These are phyloP conservation scores for Sarcoramphus papa DNA, from an alignment of 2,797 vertebrate genomes.

Conservation along the genomic window DNA sequence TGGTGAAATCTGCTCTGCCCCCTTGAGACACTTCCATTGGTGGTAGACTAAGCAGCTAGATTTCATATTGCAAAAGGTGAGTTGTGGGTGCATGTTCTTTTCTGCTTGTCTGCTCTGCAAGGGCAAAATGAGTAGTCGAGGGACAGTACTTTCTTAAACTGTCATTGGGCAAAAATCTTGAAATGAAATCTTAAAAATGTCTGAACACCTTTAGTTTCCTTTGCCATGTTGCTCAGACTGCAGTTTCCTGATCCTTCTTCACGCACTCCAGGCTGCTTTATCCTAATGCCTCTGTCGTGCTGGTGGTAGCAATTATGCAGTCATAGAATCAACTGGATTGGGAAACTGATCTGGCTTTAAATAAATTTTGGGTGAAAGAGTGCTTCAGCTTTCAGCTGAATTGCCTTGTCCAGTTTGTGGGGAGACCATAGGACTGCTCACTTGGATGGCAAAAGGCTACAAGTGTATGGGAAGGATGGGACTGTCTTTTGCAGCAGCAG, in stretches of 20 bases:
- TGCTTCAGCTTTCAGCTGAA: background rate
- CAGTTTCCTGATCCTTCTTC: background rate
- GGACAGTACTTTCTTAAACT: background rate
- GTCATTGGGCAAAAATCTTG: background rate
- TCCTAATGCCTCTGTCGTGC: background rate
- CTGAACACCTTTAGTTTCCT: background rate
- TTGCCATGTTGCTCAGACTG: background rate
- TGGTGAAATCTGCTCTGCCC: background rate
- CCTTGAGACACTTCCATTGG: background rate
- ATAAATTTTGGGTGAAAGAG: background rate
- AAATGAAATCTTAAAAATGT: background rate
- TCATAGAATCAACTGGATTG: background rate
- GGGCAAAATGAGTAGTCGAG: background rate
- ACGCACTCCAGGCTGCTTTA: background rate
- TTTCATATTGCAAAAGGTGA: background rate
- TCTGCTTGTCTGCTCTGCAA: background rate
- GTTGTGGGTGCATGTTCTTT: background rate
- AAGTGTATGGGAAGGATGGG: background rate
- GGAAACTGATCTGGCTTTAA: background rate
- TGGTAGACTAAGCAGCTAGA: background rate
- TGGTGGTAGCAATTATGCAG: background rate
- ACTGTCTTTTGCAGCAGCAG: background rate
- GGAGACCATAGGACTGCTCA: background rate
- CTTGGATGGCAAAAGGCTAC: background rate
- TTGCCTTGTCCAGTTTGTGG: background rate